Evolutionary conservation across 2,797 vertebrate species (phyloP).

Genomic region (Psittacula derbiana): DNA sequence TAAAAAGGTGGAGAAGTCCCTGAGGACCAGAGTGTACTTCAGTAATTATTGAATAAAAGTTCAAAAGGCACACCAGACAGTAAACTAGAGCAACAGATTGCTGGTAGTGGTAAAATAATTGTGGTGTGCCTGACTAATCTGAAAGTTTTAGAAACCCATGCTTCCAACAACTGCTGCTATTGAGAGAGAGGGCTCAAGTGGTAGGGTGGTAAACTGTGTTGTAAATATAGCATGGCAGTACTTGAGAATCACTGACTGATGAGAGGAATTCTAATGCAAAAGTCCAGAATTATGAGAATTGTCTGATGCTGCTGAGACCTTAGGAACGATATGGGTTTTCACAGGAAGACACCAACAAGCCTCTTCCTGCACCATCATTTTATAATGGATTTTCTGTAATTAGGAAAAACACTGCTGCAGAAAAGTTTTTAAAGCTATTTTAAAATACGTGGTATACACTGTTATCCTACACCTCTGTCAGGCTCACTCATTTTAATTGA

Average conservation of each 20-base stretch:
- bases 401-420: background rate
- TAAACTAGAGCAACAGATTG: background rate
- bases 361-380: background rate
- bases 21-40: background rate
- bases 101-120: background rate
- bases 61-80: background rate
- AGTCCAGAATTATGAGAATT: background rate
- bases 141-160: background rate
- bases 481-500: background rate
- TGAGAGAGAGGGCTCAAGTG: fast-evolving
- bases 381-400: background rate
- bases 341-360: background rate
- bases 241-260: background rate
- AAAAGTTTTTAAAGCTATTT: background rate
- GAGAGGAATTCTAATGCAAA: background rate
- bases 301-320: background rate
- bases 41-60: conserved; percentile 1
- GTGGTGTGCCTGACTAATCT: background rate
- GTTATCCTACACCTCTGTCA: background rate
- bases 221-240: background rate
- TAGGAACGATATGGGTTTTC: background rate
- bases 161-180: background rate
- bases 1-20: background rate
- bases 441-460: background rate
- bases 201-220: background rate